phyloP scores from a whole-genome alignment of 1,140 invertebrate species.

The Linepithema humile region DNA sequence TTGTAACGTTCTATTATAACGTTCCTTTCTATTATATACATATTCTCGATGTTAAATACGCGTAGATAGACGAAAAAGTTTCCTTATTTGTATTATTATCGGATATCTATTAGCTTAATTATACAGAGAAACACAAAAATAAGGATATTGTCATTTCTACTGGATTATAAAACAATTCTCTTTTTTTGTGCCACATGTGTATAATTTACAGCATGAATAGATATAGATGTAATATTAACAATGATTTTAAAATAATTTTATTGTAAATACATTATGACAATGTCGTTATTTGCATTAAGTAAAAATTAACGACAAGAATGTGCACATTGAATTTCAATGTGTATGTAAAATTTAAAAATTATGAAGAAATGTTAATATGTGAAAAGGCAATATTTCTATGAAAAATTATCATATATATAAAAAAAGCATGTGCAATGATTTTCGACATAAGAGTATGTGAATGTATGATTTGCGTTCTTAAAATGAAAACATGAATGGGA shows the following conservation, averaged over 20 bases:
- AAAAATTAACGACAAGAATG: conserved; percentile 6
- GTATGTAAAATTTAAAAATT: neutral
- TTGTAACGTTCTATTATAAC: conserved; percentile 20
- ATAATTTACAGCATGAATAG: neutral
- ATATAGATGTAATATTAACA: conserved; percentile 7
- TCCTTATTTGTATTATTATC: neutral
- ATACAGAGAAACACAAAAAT: neutral
- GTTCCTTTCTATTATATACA: conserved; percentile 17
- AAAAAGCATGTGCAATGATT: conserved; percentile 13
- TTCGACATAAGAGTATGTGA: neutral
- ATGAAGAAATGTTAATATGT: neutral
- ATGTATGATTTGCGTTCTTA: neutral
- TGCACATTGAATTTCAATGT: neutral
- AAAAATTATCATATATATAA: neutral
- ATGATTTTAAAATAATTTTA: conserved; percentile 16
- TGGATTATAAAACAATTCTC: neutral
- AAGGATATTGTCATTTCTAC: conserved; percentile 11
- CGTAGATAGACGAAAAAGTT: neutral
- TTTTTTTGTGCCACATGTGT: conserved; percentile 13
- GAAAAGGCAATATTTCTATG: neutral
- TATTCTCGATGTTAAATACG: conserved; percentile 16
- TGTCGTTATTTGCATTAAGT: neutral
- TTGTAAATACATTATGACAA: neutral
- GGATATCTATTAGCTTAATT: conserved; percentile 6
- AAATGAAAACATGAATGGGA: neutral